phyloP scores from a whole-genome alignment of 1,140 invertebrate species.

The Acyrthosiphon pisum region DNA sequence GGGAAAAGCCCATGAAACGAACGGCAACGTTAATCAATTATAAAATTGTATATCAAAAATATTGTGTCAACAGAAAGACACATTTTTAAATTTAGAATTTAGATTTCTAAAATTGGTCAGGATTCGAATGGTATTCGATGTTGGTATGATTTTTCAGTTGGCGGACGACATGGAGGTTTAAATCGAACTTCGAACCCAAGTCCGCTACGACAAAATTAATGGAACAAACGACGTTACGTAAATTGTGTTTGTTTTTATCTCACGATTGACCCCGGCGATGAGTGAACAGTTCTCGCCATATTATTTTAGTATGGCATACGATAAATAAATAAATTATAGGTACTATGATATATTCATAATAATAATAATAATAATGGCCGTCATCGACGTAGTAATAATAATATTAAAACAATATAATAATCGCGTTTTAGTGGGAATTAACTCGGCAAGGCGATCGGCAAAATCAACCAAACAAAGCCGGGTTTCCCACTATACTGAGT shows the following conservation, averaged over 20 bases:
- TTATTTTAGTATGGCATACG: too few relatives aligned
- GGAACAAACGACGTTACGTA: neutral
- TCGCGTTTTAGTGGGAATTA: neutral
- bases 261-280: neutral
- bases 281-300: neutral
- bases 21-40: neutral
- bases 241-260: neutral
- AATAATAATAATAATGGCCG: neutral
- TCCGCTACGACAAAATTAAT: neutral
- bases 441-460: neutral
- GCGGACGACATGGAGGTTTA: too few relatives aligned
- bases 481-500: neutral
- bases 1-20: too few relatives aligned
- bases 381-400: neutral
- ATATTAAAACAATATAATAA: neutral
- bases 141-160: neutral
- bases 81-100: too few relatives aligned
- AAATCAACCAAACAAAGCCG: neutral
- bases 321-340: too few relatives aligned
- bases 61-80: neutral
- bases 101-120: neutral
- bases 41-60: neutral
- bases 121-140: too few relatives aligned
- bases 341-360: neutral
- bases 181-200: neutral